Base-by-base conservation (phyloP, 1,140 invertebrate species). In the Mactra quadrangularis region DNA sequence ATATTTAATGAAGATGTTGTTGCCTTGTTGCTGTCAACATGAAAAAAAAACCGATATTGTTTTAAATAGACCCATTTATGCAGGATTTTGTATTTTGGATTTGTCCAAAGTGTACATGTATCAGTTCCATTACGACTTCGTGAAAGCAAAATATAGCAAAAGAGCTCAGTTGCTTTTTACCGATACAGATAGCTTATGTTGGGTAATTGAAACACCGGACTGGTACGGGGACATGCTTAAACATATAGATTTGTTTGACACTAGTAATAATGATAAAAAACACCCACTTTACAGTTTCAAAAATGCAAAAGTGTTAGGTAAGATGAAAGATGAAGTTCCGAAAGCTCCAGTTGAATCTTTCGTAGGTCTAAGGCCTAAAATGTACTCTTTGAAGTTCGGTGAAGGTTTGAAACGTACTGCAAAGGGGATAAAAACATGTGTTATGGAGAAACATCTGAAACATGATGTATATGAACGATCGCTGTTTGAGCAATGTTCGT, bases 161-260 rank as follows among this genome's bases (percentile, higher is more conserved):
- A 89, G 87, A 33, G 83, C 88, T 15, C 77, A 71, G 31, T 70
- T 93, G 0, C 82, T 89, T n/a, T 93, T 90, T 62, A 93, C 89
- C 17, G 94, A 94, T 85, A 94, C 93, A 7, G 93, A 94, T 78
- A 89, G 84, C 68, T 89, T 94, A 11, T 87, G 90, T 3, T 93
- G 93, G 81, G 70, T 91, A 47, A 89, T 94, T 22, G 66, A 86
- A 66, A 93, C 90, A 11, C 82, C 90, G 6, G 90, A 94, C 85
- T 86, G 84, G 22, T 87, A 85, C 55, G 25, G 38, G 22, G 83
- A 85, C 38, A 83, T 85, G 70, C 7, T 2, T 64, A 59, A 77
- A 53, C 22, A 59, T 13, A 25, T 52, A 22, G 55, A 64, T 15
- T n/a, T 66, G 78, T 64, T 72, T 70, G 68, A 71, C 41, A 60